Conservation (phyloP, 2,797 vertebrate species). For the Coluber constrictor region DNA sequence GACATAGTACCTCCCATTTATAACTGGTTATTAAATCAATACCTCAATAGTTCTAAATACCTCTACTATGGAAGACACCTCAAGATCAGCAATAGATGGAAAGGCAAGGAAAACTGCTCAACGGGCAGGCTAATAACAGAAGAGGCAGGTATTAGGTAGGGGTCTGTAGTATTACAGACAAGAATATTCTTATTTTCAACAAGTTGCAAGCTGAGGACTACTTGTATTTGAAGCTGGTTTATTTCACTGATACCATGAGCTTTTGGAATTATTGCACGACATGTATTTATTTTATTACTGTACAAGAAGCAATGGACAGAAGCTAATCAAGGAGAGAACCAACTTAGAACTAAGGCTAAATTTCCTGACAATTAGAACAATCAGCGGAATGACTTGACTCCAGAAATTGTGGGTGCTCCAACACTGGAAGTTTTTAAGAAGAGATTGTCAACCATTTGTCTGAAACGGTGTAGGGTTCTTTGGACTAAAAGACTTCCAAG, state of each 20-base stretch:
- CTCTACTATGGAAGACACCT: not conserved
- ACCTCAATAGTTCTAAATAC: not conserved
- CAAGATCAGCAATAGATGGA: not conserved
- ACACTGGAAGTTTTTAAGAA: not conserved
- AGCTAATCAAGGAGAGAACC: not conserved
- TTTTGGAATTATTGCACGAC: not conserved
- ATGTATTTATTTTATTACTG: not conserved
- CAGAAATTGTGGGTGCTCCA: not conserved
- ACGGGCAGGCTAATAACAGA: not conserved
- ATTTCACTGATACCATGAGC: not conserved
- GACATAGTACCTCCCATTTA: not conserved
- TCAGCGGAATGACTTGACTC: not conserved
- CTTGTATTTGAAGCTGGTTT: not conserved
- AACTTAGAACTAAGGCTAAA: not conserved
- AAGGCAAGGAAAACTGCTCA: not conserved
- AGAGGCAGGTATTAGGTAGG: not conserved
- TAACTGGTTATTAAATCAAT: not conserved
- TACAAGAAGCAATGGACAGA: too few species aligned
- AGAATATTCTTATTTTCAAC: not conserved
- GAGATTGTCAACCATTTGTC: not conserved
- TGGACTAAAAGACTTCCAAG: not conserved
- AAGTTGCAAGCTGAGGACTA: not conserved
- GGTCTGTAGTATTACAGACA: not conserved
- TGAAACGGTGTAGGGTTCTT: not conserved
- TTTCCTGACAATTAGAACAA: not conserved